Base-by-base conservation (phyloP, 1,140 invertebrate genomes). In the Aphelinus certus region DNA sequence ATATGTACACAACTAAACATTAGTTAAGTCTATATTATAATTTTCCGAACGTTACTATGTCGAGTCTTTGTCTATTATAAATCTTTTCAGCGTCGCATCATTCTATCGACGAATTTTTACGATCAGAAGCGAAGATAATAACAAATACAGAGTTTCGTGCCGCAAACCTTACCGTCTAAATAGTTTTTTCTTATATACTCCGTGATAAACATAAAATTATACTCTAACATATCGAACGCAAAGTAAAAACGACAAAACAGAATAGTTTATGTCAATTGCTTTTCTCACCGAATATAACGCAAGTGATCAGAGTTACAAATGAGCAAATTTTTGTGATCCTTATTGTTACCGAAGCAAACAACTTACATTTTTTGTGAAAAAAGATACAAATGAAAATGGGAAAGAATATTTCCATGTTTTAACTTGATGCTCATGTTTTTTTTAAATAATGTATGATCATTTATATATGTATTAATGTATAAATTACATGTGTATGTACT, bases 1-100 rank as follows among this genome's bases (percentile, higher is more conserved):
- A 62, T 73, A 74, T 74, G 9, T 74, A 74, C 66, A 74, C 10
- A 74, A 69, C 51, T 74, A 63, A 63, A 63, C 7, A 42, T 61
- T 74, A 69, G 2, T 74, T 64, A 74, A 68, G 42, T 49, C 43
- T 62, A 74, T 43, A 57, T 69, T 51, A 53, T 69, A 61, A 47
- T 64, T 51, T 57, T 62, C 9, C 49, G 69, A 63, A 74, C 10
- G 45, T 7, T 7, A 58, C 47, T 43, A 55, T 47, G 51, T 49
- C 46, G 42, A 68, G 43, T 68, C n/a, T 67, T 67, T 48, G 26
- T 55, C 5, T 60, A 48, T 56, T 71, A 55, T 55, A 46, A 63
- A 71, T 56, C 4, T 69, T 68, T 47, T 63, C 55, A 67, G 61
- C 56, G 67, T 60, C 64, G 43, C 56, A 55, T 63, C 46, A 46